These are phyloP conservation scores for Tiaroga cobitis DNA, from an alignment of 2,797 vertebrate genomes.

Conservation along the genomic window DNA sequence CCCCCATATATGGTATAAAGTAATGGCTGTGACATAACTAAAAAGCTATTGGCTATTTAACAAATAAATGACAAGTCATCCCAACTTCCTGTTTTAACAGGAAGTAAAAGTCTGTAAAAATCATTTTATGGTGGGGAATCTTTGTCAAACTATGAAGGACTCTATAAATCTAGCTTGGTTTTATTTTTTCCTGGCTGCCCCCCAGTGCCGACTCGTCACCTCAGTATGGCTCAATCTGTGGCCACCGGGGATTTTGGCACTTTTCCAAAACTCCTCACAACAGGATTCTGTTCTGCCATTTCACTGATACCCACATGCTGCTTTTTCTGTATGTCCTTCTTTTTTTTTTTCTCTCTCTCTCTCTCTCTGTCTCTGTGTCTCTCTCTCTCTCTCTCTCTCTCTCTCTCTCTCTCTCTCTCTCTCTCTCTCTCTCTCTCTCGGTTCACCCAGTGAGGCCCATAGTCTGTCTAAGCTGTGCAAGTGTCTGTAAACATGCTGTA, in stretches of 20 bases:
- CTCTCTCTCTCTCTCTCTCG: neutral
- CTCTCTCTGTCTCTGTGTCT: neutral
- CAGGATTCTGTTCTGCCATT: neutral
- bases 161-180: neutral
- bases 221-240: slow-evolving; percentile 16
- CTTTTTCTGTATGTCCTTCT: neutral
- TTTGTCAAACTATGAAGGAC: neutral
- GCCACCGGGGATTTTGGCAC: neutral
- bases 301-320: slow-evolving; percentile 6
- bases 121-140: neutral
- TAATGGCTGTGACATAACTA: neutral
- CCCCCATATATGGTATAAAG: neutral
- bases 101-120: neutral
- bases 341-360: neutral
- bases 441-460: neutral
- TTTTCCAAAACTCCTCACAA: slow-evolving; percentile 26
- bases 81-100: neutral
- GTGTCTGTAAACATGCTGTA: slow-evolving; percentile 33
- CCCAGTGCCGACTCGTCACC: neutral
- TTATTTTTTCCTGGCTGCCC: neutral
- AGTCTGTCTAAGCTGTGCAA: slow-evolving; percentile 17
- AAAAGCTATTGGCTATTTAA: neutral
- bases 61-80: neutral
- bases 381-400: neutral
- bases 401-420: neutral